phyloP scores from a whole-genome alignment of 2,888 invertebrate species.

The Pandemis cinnamomeana region DNA sequence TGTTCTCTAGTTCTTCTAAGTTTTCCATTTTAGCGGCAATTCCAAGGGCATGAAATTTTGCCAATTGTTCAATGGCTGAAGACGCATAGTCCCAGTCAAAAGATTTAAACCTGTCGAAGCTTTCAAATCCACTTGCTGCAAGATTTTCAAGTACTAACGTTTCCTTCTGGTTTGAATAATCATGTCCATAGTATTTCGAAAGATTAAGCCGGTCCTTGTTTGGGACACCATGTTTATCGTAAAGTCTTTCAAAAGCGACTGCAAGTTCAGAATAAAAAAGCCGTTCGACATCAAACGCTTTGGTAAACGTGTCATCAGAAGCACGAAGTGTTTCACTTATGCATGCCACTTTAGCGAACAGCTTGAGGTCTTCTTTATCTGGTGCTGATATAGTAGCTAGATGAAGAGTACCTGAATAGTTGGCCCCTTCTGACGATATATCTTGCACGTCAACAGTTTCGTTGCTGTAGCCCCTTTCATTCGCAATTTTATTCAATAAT shows the following conservation, averaged over 20 bases:
- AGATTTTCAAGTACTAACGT: conserved; percentile 63
- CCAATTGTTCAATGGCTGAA: conserved; percentile 54
- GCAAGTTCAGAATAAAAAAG: conserved; percentile 6
- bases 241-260: not conserved
- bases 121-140: conserved; percentile 52
- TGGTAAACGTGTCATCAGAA: conserved; percentile 12
- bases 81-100: conserved; percentile 61
- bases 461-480: conserved; percentile 45
- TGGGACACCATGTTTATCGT: not conserved
- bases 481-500: conserved; percentile 50
- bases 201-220: not conserved
- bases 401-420: conserved; percentile 58
- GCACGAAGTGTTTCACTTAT: not conserved
- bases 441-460: conserved; percentile 47
- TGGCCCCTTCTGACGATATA: conserved; percentile 59
- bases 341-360: conserved; percentile 8
- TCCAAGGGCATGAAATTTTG: conserved; percentile 69
- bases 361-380: conserved; percentile 36
- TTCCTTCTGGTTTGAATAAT: conserved; percentile 55
- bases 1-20: conserved; percentile 52
- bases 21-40: conserved; percentile 62
- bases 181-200: conserved; percentile 12
- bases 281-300: not conserved
- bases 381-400: conserved; percentile 47
- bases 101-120: conserved; percentile 51